Evolutionary conservation across 2,888 invertebrate genomes (phyloP).

Genomic region (Bombyx huttoni): DNA sequence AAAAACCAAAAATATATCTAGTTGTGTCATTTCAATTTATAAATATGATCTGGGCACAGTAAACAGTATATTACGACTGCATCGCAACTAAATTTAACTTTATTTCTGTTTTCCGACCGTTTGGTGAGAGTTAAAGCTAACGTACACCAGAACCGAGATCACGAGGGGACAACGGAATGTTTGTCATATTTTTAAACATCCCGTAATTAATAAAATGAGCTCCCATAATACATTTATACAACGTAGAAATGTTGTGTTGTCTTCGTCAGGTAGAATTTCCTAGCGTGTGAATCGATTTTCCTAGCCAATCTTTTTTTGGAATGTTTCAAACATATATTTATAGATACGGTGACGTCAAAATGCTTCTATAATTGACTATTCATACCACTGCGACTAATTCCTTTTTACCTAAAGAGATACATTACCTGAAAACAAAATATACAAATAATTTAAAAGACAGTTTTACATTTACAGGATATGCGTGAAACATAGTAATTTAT

Average conservation of each 20-base stretch:
- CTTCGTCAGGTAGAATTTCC: conserved; percentile 4
- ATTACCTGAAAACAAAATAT: no score
- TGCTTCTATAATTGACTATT: no score
- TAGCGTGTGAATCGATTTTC: background rate
- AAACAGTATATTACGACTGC: no score
- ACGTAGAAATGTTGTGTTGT: conserved; percentile 3
- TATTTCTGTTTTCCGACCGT: background rate
- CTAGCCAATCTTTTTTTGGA: background rate
- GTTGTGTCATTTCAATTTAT: no score
- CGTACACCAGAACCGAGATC: conserved; percentile 6
- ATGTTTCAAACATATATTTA: background rate
- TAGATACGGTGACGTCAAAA: background rate
- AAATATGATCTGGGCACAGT: no score
- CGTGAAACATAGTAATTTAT: no score
- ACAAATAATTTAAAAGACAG: no score
- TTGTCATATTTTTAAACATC: conserved; percentile 33
- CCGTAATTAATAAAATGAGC: conserved; percentile 34
- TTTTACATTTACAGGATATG: no score
- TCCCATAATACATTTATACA: conserved; percentile 2
- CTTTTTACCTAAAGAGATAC: no score
- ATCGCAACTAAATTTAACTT: no score
- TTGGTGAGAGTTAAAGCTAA: conserved; percentile 2
- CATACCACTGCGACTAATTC: no score
- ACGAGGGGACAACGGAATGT: conserved; percentile 28
- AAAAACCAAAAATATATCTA: no score